Percentiles rank a stretch among this genome's conserved stretches.
Evolutionary conservation across 2,113 vertebrate species (phyloP).

Genomic region (Catagonus wagneri): DNA sequence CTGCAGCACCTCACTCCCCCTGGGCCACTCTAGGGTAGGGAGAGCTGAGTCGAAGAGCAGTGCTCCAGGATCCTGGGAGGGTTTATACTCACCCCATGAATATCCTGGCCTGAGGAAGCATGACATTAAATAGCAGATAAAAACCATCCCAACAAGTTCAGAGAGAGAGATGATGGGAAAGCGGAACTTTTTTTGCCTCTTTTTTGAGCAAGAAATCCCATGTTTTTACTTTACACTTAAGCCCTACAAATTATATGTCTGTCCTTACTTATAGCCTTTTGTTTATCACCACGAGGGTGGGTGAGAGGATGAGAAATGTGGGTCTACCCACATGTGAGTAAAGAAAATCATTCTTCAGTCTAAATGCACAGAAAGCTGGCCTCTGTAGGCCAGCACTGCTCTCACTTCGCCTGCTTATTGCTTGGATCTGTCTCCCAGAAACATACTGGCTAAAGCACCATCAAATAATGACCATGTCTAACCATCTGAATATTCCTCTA

Average conservation of each 20-base stretch:
- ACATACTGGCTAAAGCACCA: background rate
- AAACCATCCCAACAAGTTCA: background rate
- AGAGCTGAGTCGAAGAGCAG: background rate
- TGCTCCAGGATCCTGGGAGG: background rate
- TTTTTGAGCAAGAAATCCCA: background rate
- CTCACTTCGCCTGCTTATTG: background rate
- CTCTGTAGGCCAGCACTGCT: background rate
- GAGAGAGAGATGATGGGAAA: background rate
- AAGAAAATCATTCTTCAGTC: background rate
- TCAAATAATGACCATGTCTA: background rate
- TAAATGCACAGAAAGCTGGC: background rate
- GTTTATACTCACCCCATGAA: background rate
- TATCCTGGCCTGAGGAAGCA: background rate
- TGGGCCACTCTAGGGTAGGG: background rate
- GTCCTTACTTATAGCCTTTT: background rate
- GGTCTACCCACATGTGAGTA: background rate
- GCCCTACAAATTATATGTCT: background rate
- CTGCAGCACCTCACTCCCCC: accelerated
- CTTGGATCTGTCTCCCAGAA: background rate
- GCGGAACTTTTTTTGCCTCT: background rate
- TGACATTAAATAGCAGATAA: background rate
- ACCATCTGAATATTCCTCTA: background rate
- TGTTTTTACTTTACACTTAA: background rate
- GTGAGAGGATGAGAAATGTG: background rate
- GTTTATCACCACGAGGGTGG: background rate